Percentiles rank a stretch among this genome's conserved stretches.
Conservation (phyloP, 2,797 vertebrate species). For the Anguilla marmorata region DNA sequence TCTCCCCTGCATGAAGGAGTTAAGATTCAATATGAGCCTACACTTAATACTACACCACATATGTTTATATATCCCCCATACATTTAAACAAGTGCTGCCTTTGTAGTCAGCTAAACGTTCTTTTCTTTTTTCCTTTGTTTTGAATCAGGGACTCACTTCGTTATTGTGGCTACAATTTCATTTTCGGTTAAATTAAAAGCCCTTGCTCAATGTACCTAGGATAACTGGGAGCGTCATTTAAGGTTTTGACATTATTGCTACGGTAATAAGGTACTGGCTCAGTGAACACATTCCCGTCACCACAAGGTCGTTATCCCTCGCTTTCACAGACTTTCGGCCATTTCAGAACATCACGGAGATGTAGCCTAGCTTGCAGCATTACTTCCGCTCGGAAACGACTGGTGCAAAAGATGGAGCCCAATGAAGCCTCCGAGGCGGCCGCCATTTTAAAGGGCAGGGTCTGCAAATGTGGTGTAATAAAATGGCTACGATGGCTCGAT, state of each 20-base stretch:
- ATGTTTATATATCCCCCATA: no score
- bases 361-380: neutral
- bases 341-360: neutral
- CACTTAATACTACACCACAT: no score
- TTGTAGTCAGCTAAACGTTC: no score
- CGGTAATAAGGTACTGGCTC: neutral
- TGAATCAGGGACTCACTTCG: neutral
- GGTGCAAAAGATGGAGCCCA: constrained; percentile 4
- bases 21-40: no score
- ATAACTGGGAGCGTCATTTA: neutral
- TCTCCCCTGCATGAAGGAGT: no score
- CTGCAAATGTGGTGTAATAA: constrained; percentile 51
- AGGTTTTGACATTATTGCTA: neutral
- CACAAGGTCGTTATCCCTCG: constrained; percentile 3
- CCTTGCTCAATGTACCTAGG: neutral
- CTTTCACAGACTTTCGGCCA: neutral
- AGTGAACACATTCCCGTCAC: neutral
- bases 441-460: constrained; percentile 56
- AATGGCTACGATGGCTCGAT: constrained; percentile 53
- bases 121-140: neutral
- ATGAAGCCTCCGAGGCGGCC: constrained; percentile 35
- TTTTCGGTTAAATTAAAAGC: neutral
- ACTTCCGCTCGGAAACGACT: constrained; percentile 15
- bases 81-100: no score
- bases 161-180: neutral